A percentile compares a stretch with the other conserved stretches of the same genome.
phyloP scores from a whole-genome alignment of 2,888 invertebrate species.

The Ectobius pallidus region DNA sequence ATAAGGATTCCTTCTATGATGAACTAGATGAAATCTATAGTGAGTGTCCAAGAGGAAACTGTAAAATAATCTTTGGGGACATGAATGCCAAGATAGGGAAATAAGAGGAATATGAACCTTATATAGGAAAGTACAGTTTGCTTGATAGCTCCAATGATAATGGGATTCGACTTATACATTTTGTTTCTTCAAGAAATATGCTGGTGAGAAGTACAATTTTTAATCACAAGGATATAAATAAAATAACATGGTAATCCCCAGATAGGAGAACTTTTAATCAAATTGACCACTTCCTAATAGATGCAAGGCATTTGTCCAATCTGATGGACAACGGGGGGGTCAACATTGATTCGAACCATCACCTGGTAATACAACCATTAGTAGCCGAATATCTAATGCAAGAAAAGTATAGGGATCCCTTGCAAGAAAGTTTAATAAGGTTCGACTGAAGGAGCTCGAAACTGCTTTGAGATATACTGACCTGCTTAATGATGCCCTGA shows the following conservation, averaged over 20 bases:
- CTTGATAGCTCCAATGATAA: too few species aligned
- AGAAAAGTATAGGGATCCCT: too few species aligned
- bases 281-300: not conserved
- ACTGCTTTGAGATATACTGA: not conserved
- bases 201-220: not conserved
- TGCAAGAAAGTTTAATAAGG: not conserved
- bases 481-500: not conserved
- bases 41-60: too few species aligned
- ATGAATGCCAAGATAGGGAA: too few species aligned
- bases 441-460: not conserved
- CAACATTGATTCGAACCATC: not conserved
- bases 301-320: not conserved
- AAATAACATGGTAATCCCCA: not conserved
- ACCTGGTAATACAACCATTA: too few species aligned
- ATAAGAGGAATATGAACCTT: too few species aligned
- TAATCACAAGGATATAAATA: not conserved
- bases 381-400: not conserved
- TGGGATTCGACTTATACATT: not conserved
- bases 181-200: not conserved
- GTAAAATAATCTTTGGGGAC: too few species aligned
- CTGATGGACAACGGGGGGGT: not conserved
- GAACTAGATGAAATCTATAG: too few species aligned
- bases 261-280: not conserved
- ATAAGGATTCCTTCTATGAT: too few species aligned
- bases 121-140: too few species aligned